A percentile compares a stretch with the other conserved stretches of the same genome.
These are phyloP conservation scores for Leptopilina myrica DNA, from an alignment of 2,888 invertebrate genomes.

Conservation along the genomic window DNA sequence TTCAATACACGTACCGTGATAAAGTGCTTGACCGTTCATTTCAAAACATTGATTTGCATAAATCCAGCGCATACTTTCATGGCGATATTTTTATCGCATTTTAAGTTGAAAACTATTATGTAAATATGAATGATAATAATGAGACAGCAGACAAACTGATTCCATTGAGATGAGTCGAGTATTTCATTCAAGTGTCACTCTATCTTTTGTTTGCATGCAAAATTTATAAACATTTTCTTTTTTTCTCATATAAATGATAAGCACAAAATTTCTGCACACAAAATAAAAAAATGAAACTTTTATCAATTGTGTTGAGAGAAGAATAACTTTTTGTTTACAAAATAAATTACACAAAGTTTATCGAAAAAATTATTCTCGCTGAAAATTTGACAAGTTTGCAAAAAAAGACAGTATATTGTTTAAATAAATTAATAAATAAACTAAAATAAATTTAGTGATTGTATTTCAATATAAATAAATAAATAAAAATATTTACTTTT, in stretches of 20 bases:
- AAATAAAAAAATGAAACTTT: too few relatives aligned
- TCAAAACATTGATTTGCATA: not conserved
- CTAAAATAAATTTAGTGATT: too few relatives aligned
- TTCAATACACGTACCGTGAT: not conserved
- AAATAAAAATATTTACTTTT: too few relatives aligned
- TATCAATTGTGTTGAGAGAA: too few relatives aligned
- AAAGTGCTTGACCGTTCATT: not conserved
- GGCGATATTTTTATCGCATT: constrained; percentile 1
- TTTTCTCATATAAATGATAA: not conserved
- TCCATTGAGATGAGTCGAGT: constrained; percentile 11
- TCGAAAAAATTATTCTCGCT: too few relatives aligned
- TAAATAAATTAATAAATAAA: too few relatives aligned
- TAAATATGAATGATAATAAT: constrained; percentile 30
- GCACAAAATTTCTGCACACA: too few relatives aligned
- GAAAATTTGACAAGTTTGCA: too few relatives aligned
- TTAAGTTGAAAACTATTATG: constrained; percentile 16
- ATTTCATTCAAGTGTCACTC: constrained; percentile 20
- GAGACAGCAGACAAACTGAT: constrained; percentile 17
- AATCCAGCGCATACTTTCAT: constrained; percentile 17
- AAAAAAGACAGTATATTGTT: too few relatives aligned
- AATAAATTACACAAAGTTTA: too few relatives aligned
- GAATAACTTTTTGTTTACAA: too few relatives aligned
- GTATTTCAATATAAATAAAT: too few relatives aligned
- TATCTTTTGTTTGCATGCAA: constrained; percentile 34
- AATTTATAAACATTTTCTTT: not conserved